Evolutionary conservation across 2,113 vertebrate genomes (phyloP), one percentile per base, ranked within the genome.

Genomic region (Garra rufa): DNA sequence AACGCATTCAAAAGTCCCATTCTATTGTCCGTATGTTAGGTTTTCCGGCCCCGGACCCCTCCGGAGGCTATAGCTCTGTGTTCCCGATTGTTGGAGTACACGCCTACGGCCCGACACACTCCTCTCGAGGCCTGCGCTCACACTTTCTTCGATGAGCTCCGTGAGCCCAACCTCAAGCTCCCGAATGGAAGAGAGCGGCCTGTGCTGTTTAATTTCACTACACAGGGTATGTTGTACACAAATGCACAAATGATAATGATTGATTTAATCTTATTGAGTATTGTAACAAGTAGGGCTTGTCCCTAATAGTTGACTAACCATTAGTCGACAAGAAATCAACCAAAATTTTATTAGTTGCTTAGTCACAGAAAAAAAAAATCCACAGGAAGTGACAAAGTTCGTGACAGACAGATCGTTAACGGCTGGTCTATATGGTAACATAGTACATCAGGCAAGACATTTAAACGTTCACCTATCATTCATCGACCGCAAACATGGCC

Each of bases 81-180:
- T 93, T 99, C 97, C 82, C 97, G 97, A 65, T 95, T 99, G 92
- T 92, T 99, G 94, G 98, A 99, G 91, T 99, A 99, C 92, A 99
- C 98, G 7, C 98, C 98, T 86, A 99, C 98, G 0, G 95, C 97
- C 76, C 97, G 98, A 86, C 88, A 99, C 91, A 98, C 97, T 67
- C 97, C 98, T 30, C 95, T 99, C 88, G 98, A 99, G 93, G 98
- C 98, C 88, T 99, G 98, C 71, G 98, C 98, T 0, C 98, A 99
- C 94, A 96, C 98, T 76, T 99, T 99, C 95, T 99, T 99, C 38
- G 97, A 99, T 78, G 98, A 99, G 95, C 95, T 99, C 92, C 96
- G 98, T 87, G 96, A 98, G 95, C 98, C 98, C 93, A 96, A 96
- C 57, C 95, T 97, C 93, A 99, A 99, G 93, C 94, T 99, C 92